Conservation (phyloP, 2,888 invertebrate species). For the Pristionchus fissidentatus region DNA sequence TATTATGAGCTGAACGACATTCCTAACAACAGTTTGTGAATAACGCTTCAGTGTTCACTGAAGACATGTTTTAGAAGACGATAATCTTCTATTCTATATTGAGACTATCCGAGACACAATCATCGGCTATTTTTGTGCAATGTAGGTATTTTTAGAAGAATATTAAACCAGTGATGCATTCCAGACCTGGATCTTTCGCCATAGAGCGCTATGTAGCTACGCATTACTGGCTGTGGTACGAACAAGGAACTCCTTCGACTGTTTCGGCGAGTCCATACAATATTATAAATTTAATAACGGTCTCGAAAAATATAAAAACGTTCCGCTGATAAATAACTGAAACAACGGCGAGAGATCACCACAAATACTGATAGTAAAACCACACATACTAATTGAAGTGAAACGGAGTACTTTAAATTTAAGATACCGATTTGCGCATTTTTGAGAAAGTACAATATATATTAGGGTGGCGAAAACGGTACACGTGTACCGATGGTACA, state of each 20-base stretch:
- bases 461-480: too few relatives aligned
- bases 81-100: background rate
- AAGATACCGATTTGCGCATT: too few relatives aligned
- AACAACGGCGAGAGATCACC: too few relatives aligned
- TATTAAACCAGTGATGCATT: background rate
- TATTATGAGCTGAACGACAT: conserved; percentile 13
- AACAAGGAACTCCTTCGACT: background rate
- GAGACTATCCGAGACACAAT: background rate
- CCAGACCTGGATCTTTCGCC: background rate
- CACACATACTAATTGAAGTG: too few relatives aligned
- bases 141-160: background rate
- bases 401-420: too few relatives aligned
- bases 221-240: background rate
- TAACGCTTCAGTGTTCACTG: background rate
- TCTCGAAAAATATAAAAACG: too few relatives aligned
- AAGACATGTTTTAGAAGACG: background rate
- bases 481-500: too few relatives aligned
- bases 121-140: conserved; percentile 8
- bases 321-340: too few relatives aligned
- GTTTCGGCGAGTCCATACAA: too few relatives aligned
- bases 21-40: background rate
- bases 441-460: too few relatives aligned
- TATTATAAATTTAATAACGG: too few relatives aligned
- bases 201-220: background rate
- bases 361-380: too few relatives aligned